Percentiles rank a stretch among this genome's conserved stretches.
phyloP scores from a whole-genome alignment of 2,888 invertebrate species.

The Brachynemurus nebulosus region DNA sequence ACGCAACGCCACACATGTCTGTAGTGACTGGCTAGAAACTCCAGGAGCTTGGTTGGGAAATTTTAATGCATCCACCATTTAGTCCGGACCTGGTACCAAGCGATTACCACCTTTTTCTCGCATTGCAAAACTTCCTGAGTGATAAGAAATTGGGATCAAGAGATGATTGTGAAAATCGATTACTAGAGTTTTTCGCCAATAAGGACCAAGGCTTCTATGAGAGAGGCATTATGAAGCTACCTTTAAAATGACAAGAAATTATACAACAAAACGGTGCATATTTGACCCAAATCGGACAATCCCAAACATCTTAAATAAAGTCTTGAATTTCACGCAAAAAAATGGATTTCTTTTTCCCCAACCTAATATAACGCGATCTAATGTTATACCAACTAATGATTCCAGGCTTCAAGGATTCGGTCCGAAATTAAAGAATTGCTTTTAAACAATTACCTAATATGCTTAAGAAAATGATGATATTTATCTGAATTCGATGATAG shows the following conservation, averaged over 20 bases:
- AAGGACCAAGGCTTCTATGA: constrained; percentile 16
- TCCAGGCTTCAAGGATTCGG: too few species aligned
- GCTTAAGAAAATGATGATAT: too few species aligned
- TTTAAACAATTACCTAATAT: too few species aligned
- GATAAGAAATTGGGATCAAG: constrained; percentile 15
- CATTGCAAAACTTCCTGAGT: constrained; percentile 15
- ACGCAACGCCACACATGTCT: constrained; percentile 11
- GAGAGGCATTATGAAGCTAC: constrained; percentile 15
- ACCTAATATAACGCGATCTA: too few species aligned
- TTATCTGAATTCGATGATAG: too few species aligned
- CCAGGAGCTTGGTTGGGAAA: constrained; percentile 17
- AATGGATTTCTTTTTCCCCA: too few species aligned
- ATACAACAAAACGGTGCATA: constrained; percentile 13
- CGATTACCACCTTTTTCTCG: constrained; percentile 22
- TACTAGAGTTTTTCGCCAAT: constrained; percentile 18
- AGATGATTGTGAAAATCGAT: constrained; percentile 17
- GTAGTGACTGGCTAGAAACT: constrained; percentile 19
- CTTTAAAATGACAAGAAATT: constrained; percentile 16
- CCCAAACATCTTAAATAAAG: too few species aligned
- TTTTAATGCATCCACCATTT: constrained; percentile 20
- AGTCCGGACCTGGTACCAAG: constrained; percentile 25
- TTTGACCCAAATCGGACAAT: constrained; percentile 9
- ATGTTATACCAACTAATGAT: too few species aligned
- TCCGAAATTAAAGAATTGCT: too few species aligned
- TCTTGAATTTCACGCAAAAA: too few species aligned